Evolutionary conservation across 1,140 invertebrate species (phyloP), one percentile per base, ranked within the genome.

Genomic region (Cotesia chilonis): DNA sequence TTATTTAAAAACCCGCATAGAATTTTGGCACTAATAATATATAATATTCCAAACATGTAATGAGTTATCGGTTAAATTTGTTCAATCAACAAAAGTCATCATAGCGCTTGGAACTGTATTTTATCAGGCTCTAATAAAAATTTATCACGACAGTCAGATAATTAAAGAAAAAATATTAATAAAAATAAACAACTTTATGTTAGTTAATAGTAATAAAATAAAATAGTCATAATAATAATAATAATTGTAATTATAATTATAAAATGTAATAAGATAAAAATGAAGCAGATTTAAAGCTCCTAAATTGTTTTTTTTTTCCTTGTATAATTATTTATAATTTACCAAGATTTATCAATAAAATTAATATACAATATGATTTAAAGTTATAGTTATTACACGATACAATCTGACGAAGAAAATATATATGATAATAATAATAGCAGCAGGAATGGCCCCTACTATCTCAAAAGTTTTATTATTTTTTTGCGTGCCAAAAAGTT

Each of bases 401-500:
- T 84, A 83, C 78, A 80, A 82, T 79, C 79, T 82, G 83, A 80
- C 73, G 64, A 76, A 83, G 80, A 83, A 82, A 81, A 77, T 75
- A 78, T 77, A 74, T 79, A 79, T 66, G 61, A 80, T 79, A 77
- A 77, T 81, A 82, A 80, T 83, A 78, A 81, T 84, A 85, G 83
- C 81, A 85, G 84, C 80, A 85, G 83, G 79, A 84, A 84, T 84
- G 84, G 79, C 81, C 79, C 82, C 82, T 83, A 83, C 84, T 87
- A 86, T 86, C 76, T 85, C 86, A 86, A 84, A 87, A 84, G 82
- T 83, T 68, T 52, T 70, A 70, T 63, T 36, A 17, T 71, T 64
- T 12, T 35, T 64, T 85, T 81, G 76, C 80, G 82, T 86, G 84
- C 83, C 85, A 81, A 83, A 86, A 86, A 41, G n/a, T 71, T 71